Evolutionary conservation across 2,888 invertebrate genomes (phyloP).

Genomic region (Suillia variegata): DNA sequence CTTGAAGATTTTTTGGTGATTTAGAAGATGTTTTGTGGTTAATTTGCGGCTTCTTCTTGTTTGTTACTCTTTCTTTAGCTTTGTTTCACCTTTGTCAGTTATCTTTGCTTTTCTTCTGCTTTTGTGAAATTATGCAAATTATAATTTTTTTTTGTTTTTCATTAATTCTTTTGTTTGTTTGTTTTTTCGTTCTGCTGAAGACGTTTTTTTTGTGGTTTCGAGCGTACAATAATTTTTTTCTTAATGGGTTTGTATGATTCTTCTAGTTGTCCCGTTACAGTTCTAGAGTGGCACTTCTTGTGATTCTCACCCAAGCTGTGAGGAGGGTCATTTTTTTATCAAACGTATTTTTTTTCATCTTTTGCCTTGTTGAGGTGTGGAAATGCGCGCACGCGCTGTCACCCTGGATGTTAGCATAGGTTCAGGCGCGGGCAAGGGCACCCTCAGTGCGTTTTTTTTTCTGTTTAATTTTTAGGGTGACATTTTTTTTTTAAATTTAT

Average conservation of each 20-base stretch:
- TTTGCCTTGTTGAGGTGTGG: not conserved
- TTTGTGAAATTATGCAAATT: conserved; percentile 3
- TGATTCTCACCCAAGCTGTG: not conserved
- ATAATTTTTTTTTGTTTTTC: not conserved
- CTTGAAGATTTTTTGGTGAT: conserved; percentile 7
- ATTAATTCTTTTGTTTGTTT: no score
- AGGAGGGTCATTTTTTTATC: not conserved
- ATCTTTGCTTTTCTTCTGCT: not conserved
- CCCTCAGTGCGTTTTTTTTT: not conserved
- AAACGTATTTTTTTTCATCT: conserved; percentile 3
- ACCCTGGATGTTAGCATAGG: conserved; percentile 3
- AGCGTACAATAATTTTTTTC: not conserved
- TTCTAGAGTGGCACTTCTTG: not conserved
- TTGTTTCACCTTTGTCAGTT: not conserved
- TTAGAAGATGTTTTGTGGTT: conserved; percentile 11
- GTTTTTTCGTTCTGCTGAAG: not conserved
- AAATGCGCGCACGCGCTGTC: conserved; percentile 8
- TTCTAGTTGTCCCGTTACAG: not conserved
- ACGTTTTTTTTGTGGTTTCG: not conserved
- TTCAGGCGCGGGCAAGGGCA: conserved; percentile 2
- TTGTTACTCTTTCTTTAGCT: not conserved
- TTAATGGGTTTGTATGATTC: not conserved
- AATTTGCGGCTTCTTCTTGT: conserved; percentile 21
- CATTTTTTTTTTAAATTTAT: conserved; percentile 4
- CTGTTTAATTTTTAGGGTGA: not conserved